Evolutionary conservation across 2,113 vertebrate genomes (phyloP).

Genomic region (Ammodytes dubius): DNA sequence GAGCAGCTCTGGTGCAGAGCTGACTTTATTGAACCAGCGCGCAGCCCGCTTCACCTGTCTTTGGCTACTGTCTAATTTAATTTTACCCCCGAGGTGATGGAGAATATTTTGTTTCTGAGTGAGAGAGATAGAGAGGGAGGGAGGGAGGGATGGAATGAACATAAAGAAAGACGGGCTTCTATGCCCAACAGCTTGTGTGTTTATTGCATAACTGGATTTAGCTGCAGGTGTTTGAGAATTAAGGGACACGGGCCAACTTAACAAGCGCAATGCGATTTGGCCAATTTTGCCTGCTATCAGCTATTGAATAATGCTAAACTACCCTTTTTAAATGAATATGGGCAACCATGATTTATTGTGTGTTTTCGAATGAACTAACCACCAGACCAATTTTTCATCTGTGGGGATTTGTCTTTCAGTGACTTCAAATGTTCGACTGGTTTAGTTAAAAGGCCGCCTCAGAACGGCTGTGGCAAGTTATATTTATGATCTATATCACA

Average conservation of each 20-base stretch:
- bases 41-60: conserved; percentile 51
- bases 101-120: conserved; percentile 50
- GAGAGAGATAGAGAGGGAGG: conserved; percentile 26
- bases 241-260: conserved; percentile 12
- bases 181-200: conserved; percentile 35
- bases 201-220: conserved; percentile 59
- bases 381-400: conserved; percentile 27
- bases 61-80: conserved; percentile 64
- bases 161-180: not conserved
- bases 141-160: conserved; percentile 2
- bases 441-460: conserved; percentile 31
- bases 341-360: not conserved
- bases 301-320: conserved; percentile 42
- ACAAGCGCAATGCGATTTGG: conserved; percentile 44
- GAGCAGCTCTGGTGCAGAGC: conserved; percentile 26
- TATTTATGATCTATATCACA: conserved; percentile 30
- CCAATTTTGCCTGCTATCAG: conserved; percentile 20
- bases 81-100: conserved; percentile 49
- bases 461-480: conserved; percentile 3
- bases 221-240: conserved; percentile 63
- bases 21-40: conserved; percentile 63
- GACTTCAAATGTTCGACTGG: conserved; percentile 11
- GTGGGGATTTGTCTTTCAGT: not conserved
- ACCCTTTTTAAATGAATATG: conserved; percentile 23
- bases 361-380: conserved; percentile 14